A percentile compares a stretch with the other conserved stretches of the same genome.
Conservation (phyloP, 2,113 vertebrate genomes). For the Crocuta crocuta region DNA sequence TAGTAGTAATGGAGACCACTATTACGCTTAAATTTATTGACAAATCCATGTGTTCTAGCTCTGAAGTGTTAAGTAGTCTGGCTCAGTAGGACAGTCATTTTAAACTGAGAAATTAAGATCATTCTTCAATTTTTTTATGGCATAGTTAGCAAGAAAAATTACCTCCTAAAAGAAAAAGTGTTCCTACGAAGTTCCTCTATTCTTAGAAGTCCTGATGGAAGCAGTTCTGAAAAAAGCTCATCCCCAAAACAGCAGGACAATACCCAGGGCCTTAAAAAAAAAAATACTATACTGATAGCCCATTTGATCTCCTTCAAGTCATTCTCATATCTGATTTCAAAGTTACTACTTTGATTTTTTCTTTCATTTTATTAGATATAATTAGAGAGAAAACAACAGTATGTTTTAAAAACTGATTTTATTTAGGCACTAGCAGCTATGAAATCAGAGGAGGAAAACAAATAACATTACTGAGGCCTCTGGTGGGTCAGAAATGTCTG, state of each 20-base stretch:
- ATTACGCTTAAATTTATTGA: slow-evolving; percentile 74
- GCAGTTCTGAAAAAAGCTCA: not conserved
- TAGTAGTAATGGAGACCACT: slow-evolving; percentile 71
- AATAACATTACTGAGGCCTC: not conserved
- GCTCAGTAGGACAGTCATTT: slow-evolving; percentile 71
- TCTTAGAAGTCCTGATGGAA: slow-evolving; percentile 6
- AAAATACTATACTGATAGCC: no score
- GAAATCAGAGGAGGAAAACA: slow-evolving; percentile 29
- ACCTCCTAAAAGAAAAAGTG: slow-evolving; percentile 70
- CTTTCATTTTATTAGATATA: slow-evolving; percentile 13
- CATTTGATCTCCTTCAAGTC: not conserved
- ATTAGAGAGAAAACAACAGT: not conserved
- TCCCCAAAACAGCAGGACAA: not conserved
- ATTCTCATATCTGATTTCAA: not conserved
- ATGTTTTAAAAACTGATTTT: not conserved
- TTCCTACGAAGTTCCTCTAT: slow-evolving; percentile 41
- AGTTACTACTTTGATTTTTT: not conserved
- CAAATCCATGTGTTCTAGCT: slow-evolving; percentile 69
- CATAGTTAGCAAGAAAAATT: slow-evolving; percentile 77
- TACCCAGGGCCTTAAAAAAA: not conserved
- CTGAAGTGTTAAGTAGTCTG: slow-evolving; percentile 65
- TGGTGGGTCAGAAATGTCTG: not conserved
- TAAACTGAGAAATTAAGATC: slow-evolving; percentile 80
- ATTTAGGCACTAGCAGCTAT: not conserved
- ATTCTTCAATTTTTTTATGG: slow-evolving; percentile 77